phyloP scores from a whole-genome alignment of 2,113 vertebrate genomes.

The Charadrius vociferus region DNA sequence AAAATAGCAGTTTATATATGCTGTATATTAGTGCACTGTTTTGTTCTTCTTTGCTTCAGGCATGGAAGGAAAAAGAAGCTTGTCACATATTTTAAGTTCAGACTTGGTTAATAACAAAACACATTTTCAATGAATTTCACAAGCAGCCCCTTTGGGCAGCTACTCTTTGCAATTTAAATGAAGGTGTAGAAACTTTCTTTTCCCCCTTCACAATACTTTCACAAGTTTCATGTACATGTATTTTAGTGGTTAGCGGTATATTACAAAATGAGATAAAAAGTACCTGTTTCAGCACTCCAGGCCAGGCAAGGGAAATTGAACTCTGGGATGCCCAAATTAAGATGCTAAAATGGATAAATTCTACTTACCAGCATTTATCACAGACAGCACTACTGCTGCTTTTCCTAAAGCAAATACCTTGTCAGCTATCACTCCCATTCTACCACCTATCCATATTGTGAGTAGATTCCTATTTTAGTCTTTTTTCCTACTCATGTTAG shows the following conservation, averaged over 20 bases:
- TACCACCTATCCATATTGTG: background rate
- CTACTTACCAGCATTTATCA: constrained; percentile 11
- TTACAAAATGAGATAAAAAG: constrained; percentile 36
- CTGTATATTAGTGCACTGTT: background rate
- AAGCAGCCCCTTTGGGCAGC: constrained; percentile 30
- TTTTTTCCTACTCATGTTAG: background rate
- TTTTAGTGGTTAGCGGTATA: background rate
- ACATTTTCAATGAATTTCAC: constrained; percentile 36
- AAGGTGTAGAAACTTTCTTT: constrained; percentile 44
- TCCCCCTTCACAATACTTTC: constrained; percentile 16
- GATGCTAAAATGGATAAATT: background rate
- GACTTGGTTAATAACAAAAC: constrained; percentile 50
- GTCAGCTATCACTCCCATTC: background rate
- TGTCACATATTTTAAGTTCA: constrained; percentile 46
- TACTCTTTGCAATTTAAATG: constrained; percentile 59
- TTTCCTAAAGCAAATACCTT: background rate
- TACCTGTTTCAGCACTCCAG: background rate
- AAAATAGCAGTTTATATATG: constrained; percentile 19
- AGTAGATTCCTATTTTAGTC: background rate
- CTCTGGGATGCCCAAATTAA: background rate
- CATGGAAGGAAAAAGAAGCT: constrained; percentile 32
- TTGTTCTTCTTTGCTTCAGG: constrained; percentile 57
- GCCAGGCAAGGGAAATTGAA: constrained; percentile 15
- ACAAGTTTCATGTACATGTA: background rate
- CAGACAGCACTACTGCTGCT: background rate